Base-by-base conservation (phyloP, 2,797 vertebrate genomes). In the Chrysolophus pictus region DNA sequence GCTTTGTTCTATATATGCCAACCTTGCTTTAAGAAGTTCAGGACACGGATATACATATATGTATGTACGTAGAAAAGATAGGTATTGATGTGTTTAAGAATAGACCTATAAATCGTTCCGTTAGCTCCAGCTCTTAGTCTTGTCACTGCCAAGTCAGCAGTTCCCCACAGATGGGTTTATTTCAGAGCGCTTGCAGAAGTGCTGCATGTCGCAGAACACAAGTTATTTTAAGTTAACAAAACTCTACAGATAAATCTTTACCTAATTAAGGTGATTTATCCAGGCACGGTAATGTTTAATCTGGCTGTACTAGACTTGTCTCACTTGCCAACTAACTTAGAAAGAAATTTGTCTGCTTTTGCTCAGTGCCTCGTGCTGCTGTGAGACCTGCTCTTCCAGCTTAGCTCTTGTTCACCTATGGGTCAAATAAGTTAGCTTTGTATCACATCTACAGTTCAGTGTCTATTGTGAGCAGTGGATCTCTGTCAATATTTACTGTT, bases 401-500 rank as follows among this genome's bases (percentile, higher is more conserved):
- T 23, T 47, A 42, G 16, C 67, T 28, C 53, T 23, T 51, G 9
- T 23, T 87, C 33, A 12, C 21, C 68, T 56, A 2, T 8, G 29
- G 33, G 37, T 62, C 49, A 79, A 72, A 7, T 2, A 23, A 56
- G 39, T 22, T 23, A 31, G 17, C 35, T 73, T 64, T 60, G 56
- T 74, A 42, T 3, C 9, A 26, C n/a, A 35, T 67, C 64, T 72
- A 41, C 26, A 37, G 29, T 33, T 60, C 41, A 4, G 10, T 24
- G 73, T 10, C 76, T 41, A 1, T 64, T 59, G 26, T 6, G 51
- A 79, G 69, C 10, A 15, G 72, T 37, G 33, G 64, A 28, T 69
- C 90, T 59, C 67, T 47, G 69, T 90, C 93, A 91, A 87, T 96
- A 96, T 95, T 95, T 95, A 87, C 84, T 53, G 4, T 71, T 75